Conservation (phyloP, 2,797 vertebrate species). For the Lepus oiostolus region DNA sequence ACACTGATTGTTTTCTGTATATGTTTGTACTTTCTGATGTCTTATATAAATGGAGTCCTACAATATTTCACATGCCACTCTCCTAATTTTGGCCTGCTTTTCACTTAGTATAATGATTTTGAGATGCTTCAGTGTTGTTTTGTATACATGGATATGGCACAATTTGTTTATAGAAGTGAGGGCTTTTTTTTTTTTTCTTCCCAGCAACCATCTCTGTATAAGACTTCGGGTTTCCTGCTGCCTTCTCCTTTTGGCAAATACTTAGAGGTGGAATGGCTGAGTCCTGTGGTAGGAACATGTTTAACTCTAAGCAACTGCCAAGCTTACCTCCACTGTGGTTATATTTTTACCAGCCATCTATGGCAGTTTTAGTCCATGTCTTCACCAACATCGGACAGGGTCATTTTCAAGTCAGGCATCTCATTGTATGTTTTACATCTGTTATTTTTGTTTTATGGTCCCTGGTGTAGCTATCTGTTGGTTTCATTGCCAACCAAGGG, state of each 20-base stretch:
- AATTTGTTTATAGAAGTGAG: background rate
- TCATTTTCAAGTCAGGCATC: background rate
- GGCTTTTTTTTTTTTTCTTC: slow-evolving; percentile 11
- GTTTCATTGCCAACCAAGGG: background rate
- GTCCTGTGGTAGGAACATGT: background rate
- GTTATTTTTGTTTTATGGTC: background rate
- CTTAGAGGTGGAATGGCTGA: background rate
- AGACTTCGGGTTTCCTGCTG: background rate
- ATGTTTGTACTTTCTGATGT: background rate
- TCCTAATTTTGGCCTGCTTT: background rate
- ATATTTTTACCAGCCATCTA: background rate
- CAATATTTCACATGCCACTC: background rate
- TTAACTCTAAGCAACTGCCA: slow-evolving; percentile 41
- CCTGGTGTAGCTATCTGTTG: background rate
- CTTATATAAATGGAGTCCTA: background rate
- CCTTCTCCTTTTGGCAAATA: background rate
- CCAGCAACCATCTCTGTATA: background rate
- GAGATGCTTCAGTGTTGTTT: background rate
- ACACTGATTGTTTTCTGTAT: background rate
- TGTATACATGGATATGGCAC: background rate
- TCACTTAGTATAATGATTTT: background rate
- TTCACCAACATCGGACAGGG: background rate
- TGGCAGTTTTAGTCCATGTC: background rate
- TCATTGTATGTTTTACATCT: background rate
- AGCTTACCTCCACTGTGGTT: background rate